These are phyloP conservation scores for Megaceryle alcyon DNA, from an alignment of 2,797 vertebrate species.

Conservation along the genomic window DNA sequence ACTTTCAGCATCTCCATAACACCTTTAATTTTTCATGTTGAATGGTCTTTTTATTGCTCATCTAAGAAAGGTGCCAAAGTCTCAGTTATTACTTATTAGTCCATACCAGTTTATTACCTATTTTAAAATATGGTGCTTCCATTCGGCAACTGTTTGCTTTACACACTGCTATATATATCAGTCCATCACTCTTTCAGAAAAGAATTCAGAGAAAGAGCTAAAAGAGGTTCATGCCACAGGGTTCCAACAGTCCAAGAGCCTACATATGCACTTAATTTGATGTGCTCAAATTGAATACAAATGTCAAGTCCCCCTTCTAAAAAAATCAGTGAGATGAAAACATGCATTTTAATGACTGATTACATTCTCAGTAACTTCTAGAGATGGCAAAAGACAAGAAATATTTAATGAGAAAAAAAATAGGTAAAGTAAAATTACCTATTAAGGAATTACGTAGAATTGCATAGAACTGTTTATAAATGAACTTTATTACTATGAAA, in stretches of 20 bases:
- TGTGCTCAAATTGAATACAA: not conserved
- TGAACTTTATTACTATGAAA: not conserved
- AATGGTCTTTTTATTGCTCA: constrained; percentile 74
- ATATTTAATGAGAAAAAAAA: not conserved
- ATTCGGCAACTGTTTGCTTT: constrained; percentile 36
- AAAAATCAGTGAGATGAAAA: not conserved
- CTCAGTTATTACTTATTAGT: constrained; percentile 71
- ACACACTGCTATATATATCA: not conserved
- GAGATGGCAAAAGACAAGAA: not conserved
- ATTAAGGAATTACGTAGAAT: not conserved
- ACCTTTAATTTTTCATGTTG: constrained; percentile 79
- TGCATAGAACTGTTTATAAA: not conserved
- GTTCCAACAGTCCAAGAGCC: not conserved
- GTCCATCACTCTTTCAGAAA: not conserved
- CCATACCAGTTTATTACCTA: constrained; percentile 62
- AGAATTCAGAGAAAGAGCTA: not conserved
- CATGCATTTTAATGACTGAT: not conserved
- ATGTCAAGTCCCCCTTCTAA: not conserved
- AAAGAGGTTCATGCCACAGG: not conserved
- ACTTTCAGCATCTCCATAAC: constrained; percentile 71
- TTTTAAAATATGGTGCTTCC: constrained; percentile 56
- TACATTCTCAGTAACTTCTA: not conserved
- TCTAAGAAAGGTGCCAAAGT: constrained; percentile 63
- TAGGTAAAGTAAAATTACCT: not conserved
- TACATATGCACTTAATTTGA: not conserved